Evolutionary conservation across 2,113 vertebrate genomes (phyloP), one percentile per base, ranked within the genome.

Genomic region (Micromys minutus): DNA sequence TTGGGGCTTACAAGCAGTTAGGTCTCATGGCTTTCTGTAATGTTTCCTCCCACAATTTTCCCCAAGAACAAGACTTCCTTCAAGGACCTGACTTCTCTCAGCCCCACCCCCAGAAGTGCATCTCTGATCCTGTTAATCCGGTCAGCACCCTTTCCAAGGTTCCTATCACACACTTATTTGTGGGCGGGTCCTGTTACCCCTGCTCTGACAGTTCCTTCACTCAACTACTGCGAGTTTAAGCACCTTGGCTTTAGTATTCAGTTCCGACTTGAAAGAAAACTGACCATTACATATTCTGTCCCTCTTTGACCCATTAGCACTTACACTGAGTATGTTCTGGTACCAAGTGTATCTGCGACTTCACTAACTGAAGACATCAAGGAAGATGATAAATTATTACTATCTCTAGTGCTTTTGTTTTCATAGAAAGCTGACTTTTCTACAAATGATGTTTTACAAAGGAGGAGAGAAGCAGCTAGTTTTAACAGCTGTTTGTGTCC

Each of bases 401-500:
- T 75, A 3, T 17, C 67, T 45, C 39, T 69, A 26, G 10, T 50
- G 59, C 76, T 94, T 96, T 42, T 15, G 88, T 93, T 95, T 95
- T 95, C 89, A 57, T 79, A 83, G 13, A 92, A 80, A 81, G 81
- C 47, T 72, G 61, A 42, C 52, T 88, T 85, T 94, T 12, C 76
- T 8, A 11, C 39, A 36, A 91, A 71, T 22, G 39, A 16, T 24
- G 6, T 36, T n/a, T 69, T n/a, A 71, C 22, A n/a, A 50, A 90
- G 6, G 21, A 95, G 45, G 22, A 45, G 39, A 79, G 8, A 83
- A 26, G 1, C 19, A 77, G 24, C 19, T 39, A 26, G 13, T 89
- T 63, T 21, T 45, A n/a, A 13, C 31, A 59, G 59, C 47, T 88
- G 10, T 89, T 76, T 45, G n/a, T 77, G 22, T 75, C 36, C 22